phyloP scores from a whole-genome alignment of 2,797 vertebrate genomes.

The Spheniscus humboldti region DNA sequence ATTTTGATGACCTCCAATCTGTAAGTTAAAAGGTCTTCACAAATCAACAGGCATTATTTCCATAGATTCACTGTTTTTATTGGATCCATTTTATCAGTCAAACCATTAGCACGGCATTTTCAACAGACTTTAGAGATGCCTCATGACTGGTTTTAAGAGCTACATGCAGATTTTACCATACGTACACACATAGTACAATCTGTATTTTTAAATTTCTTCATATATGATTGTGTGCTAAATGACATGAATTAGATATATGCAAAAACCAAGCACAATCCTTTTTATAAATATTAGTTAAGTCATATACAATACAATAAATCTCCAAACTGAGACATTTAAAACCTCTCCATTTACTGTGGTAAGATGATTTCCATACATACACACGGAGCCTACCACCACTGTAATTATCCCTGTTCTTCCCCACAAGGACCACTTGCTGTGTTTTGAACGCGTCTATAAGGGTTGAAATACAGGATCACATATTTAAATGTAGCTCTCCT shows the following conservation, averaged over 20 bases:
- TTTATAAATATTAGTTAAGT: neutral
- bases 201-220: neutral
- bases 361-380: neutral
- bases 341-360: neutral
- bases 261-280: neutral
- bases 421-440: neutral
- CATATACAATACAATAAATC: neutral
- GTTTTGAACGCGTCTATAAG: neutral
- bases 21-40: neutral
- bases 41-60: neutral
- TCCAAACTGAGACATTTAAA: neutral
- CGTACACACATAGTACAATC: rapidly evolving
- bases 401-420: neutral
- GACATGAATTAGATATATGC: neutral
- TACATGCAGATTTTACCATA: neutral
- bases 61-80: neutral
- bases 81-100: neutral
- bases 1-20: neutral
- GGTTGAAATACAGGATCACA: neutral
- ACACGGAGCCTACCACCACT: neutral
- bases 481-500: neutral
- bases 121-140: neutral
- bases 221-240: neutral
- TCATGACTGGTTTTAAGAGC: neutral
- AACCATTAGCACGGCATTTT: neutral